Evolutionary conservation across 2,113 vertebrate species (phyloP).

Genomic region (Cephalopholis sonnerati): DNA sequence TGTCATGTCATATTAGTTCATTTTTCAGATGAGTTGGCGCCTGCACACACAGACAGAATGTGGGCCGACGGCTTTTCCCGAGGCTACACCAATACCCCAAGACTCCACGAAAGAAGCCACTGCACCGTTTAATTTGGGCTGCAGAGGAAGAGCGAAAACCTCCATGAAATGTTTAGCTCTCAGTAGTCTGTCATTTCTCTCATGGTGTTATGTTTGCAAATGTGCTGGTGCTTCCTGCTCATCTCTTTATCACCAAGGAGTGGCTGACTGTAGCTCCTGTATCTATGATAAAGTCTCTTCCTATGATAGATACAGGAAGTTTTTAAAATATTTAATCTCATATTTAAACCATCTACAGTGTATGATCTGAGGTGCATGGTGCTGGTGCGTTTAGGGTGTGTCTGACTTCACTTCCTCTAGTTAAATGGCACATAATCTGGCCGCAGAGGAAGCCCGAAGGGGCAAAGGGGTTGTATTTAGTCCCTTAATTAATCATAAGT

Average conservation of each 20-base stretch:
- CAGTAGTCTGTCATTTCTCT: conserved; percentile 65
- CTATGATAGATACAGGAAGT: conserved; percentile 86
- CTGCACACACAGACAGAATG: conserved; percentile 24
- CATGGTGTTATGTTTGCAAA: conserved; percentile 74
- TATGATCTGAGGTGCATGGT: no score
- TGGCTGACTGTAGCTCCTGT: conserved; percentile 87
- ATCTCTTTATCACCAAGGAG: conserved; percentile 85
- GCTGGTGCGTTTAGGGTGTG: no score
- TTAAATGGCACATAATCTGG: no score
- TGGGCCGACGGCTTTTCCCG: conserved; percentile 31
- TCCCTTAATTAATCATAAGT: no score
- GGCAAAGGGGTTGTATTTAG: no score
- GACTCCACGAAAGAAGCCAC: conserved; percentile 23
- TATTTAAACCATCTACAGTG: conserved; percentile 7
- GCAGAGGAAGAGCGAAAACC: conserved; percentile 8
- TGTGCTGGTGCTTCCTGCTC: conserved; percentile 74
- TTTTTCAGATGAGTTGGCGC: conserved; percentile 55
- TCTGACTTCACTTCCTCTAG: no score
- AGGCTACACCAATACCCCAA: conserved; percentile 23
- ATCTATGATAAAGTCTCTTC: conserved; percentile 80
- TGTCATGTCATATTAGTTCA: conserved; percentile 71
- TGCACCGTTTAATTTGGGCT: conserved; percentile 23
- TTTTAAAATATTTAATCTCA: conserved; percentile 86
- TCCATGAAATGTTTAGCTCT: conserved; percentile 42
- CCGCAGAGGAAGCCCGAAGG: no score